phyloP scores from a whole-genome alignment of 2,113 vertebrate genomes.

The Brachyistius frenatus region DNA sequence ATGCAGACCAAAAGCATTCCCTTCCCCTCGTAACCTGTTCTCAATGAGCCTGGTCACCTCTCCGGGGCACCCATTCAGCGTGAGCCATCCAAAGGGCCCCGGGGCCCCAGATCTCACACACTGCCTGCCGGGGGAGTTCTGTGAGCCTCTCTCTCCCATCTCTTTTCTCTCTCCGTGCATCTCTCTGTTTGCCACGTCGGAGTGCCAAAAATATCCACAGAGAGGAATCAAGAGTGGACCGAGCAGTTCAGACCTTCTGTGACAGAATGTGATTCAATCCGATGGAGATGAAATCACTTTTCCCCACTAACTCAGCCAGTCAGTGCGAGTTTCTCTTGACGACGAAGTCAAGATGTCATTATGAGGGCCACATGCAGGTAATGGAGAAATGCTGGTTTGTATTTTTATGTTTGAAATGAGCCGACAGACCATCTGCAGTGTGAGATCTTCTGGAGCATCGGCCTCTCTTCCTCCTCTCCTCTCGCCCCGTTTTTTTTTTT shows the following conservation, averaged over 20 bases:
- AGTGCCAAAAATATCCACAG: conserved; percentile 61
- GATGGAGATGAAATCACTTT: conserved; percentile 41
- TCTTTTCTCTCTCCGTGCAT: conserved; percentile 25
- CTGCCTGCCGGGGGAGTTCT: conserved; percentile 53
- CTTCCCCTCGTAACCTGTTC: conserved; percentile 76
- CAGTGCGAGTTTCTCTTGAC: conserved; percentile 24
- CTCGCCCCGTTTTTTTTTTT: conserved; percentile 9
- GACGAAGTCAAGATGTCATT: conserved; percentile 24
- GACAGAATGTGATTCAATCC: conserved; percentile 38
- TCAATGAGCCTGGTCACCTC: conserved; percentile 78
- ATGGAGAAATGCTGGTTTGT: conserved; percentile 5
- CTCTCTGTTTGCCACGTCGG: conserved; percentile 13
- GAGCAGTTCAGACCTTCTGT: conserved; percentile 38
- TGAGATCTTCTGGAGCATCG: not conserved
- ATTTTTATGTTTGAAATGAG: conserved; percentile 16
- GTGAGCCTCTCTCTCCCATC: conserved; percentile 51
- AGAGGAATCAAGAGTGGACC: conserved; percentile 25
- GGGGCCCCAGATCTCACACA: conserved; percentile 74
- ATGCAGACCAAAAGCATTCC: conserved; percentile 76
- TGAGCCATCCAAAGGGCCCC: conserved; percentile 66
- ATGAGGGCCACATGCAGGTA: conserved; percentile 33
- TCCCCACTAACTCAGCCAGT: conserved; percentile 8
- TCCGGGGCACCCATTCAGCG: conserved; percentile 72
- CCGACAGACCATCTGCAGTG: conserved; percentile 45
- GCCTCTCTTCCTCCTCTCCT: conserved; percentile 9